Conservation (phyloP, 2,888 invertebrate genomes). For the Drepana falcataria region DNA sequence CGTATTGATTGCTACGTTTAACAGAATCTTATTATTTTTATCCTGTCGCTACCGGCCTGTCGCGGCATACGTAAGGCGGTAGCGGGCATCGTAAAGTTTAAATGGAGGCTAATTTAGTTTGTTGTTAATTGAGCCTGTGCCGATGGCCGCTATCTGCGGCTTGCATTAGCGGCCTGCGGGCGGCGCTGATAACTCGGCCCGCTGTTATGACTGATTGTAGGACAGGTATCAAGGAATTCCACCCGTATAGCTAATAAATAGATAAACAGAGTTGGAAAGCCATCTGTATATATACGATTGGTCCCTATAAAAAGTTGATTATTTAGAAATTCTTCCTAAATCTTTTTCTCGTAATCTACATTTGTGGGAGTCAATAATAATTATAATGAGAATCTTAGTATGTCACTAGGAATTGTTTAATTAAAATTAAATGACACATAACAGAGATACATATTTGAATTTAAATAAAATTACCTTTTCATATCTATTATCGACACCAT, state of each 20-base stretch:
- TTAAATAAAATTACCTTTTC: no score
- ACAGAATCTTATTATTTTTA: not conserved
- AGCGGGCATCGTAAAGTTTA: constrained; percentile 75
- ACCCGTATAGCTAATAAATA: not conserved
- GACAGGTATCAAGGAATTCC: not conserved
- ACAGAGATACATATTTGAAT: no score
- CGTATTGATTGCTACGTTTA: no score
- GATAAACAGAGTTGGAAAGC: not conserved
- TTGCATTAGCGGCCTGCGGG: constrained; percentile 61
- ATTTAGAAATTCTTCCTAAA: no score
- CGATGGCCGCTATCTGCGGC: constrained; percentile 54
- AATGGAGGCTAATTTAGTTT: constrained; percentile 76
- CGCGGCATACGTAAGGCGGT: constrained; percentile 67
- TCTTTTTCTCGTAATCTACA: no score
- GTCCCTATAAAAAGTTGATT: not conserved
- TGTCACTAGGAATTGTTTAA: no score
- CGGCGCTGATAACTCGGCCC: constrained; percentile 37
- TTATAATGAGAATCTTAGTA: no score
- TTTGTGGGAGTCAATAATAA: no score
- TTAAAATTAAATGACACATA: no score
- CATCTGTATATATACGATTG: not conserved
- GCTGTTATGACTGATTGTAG: constrained; percentile 53
- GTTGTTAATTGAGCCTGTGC: constrained; percentile 75
- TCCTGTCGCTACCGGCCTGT: constrained; percentile 42
- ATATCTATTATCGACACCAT: no score